Base-by-base conservation (phyloP, 2,797 vertebrate species). In the Orestias chungarensis region DNA sequence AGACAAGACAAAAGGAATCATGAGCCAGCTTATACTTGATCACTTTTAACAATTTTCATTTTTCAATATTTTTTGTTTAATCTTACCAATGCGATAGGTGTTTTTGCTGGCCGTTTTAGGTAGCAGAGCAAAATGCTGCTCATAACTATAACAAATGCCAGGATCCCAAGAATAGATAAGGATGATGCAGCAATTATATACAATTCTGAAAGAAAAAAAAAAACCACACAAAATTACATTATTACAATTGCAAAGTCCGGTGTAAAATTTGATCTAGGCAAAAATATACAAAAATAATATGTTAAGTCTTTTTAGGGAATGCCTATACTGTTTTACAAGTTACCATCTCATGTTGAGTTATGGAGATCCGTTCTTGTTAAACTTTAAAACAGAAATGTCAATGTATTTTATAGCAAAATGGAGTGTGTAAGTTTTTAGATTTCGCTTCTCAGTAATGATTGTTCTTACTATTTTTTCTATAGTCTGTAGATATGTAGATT, bases 21-120 rank as follows among this genome's bases (percentile, higher is more conserved):
- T 42, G 59, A 40, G 23, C 38, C 20, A 18, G 4, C 23, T 23
- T 25, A 1, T 25, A 25, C 46, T 3, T 44, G 10, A 52, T 33
- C 11, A 50, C 3, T 33, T 59, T 47, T 31, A 11, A 14, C 49
- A 31, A 44, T 64, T 5, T 17, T n/a, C n/a, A 10, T 62, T 33
- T 42, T 23, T 20, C 0, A 59, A n/a, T 61, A 9, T 50, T 49
- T 75, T 47, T 15, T 46, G 17, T 71, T 69, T 57, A 5, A 57
- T 76, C 91, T 90, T 82, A 95, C 95, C 91, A 95, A 40, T 18
- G 66, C 86, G 66, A 35, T 47, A 7, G 95, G 95, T 62, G 85
- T 93, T 88, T 93, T 93, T 52, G 66, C 88, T 50, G 92, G 92
- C 40, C 33, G 68, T 59, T 10, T 92, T 49, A 95, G 52, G 76